Evolutionary conservation across 2,797 vertebrate species (phyloP).

Genomic region (Leucoraja ocellata): DNA sequence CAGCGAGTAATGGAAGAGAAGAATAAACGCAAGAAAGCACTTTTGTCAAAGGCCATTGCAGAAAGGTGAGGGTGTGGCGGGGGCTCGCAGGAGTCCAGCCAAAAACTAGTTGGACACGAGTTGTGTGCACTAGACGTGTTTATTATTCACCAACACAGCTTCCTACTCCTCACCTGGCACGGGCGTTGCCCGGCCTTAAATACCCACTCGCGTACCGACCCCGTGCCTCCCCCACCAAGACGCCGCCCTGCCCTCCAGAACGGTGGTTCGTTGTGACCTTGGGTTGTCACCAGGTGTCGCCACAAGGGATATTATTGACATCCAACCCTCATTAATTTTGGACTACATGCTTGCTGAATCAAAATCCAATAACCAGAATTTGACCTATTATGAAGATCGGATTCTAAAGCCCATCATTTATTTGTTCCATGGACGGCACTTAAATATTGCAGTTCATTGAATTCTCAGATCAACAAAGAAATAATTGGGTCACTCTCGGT

Average conservation of each 20-base stretch:
- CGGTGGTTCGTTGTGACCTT: too few species aligned
- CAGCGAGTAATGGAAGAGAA: constrained; percentile 84
- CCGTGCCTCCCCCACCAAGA: too few species aligned
- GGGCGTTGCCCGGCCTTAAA: too few species aligned
- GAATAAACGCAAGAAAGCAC: constrained; percentile 87
- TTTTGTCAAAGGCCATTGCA: constrained; percentile 82
- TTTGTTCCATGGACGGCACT: background rate
- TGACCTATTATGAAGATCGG: too few species aligned
- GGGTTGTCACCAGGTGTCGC: too few species aligned
- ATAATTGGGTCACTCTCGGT: background rate
- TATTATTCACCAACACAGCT: too few species aligned
- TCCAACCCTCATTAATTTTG: background rate
- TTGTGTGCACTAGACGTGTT: too few species aligned
- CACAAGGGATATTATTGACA: background rate
- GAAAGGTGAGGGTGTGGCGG: constrained; percentile 69
- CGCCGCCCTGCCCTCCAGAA: too few species aligned
- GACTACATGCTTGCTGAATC: background rate
- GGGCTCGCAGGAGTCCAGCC: too few species aligned
- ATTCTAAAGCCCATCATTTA: background rate
- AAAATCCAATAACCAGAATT: background rate
- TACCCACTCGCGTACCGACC: too few species aligned
- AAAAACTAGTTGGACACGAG: too few species aligned
- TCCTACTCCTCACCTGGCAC: too few species aligned
- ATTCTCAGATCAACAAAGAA: background rate
- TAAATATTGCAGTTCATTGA: background rate